Evolutionary conservation across 2,113 vertebrate species (phyloP).

Genomic region (Motacilla tschutschensis): DNA sequence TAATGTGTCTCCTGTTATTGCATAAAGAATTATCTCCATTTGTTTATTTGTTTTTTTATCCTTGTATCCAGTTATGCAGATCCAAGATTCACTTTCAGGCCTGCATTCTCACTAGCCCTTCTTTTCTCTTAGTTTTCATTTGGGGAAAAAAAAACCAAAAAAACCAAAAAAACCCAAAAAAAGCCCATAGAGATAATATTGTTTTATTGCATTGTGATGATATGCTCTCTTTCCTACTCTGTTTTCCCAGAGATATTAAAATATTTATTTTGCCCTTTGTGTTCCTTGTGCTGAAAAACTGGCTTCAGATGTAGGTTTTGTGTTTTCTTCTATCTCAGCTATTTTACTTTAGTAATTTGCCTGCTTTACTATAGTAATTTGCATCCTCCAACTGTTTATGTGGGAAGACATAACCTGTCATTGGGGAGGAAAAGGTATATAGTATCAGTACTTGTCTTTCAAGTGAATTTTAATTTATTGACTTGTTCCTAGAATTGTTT

Average conservation of each 20-base stretch:
- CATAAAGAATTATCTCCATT: neutral
- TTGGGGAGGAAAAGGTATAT: neutral
- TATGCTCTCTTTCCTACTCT: neutral
- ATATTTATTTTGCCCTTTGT: neutral
- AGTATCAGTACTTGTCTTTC: neutral
- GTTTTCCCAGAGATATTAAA: neutral
- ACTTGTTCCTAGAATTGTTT: neutral
- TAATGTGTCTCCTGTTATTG: neutral
- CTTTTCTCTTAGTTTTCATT: neutral
- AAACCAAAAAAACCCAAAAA: neutral
- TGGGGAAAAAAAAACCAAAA: neutral
- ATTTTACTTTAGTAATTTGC: neutral
- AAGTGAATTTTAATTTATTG: neutral
- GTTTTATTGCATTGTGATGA: neutral
- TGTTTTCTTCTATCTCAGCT: neutral
- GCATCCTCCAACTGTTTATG: neutral
- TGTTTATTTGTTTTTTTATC: neutral
- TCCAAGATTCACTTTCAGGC: neutral
- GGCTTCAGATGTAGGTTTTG: neutral
- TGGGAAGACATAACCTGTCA: neutral
- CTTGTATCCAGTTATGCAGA: neutral
- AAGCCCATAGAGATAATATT: accelerated
- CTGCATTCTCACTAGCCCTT: neutral
- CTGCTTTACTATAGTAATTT: neutral
- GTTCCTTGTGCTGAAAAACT: neutral